phyloP scores from a whole-genome alignment of 2,888 invertebrate genomes.

The Euzophera pinguis region DNA sequence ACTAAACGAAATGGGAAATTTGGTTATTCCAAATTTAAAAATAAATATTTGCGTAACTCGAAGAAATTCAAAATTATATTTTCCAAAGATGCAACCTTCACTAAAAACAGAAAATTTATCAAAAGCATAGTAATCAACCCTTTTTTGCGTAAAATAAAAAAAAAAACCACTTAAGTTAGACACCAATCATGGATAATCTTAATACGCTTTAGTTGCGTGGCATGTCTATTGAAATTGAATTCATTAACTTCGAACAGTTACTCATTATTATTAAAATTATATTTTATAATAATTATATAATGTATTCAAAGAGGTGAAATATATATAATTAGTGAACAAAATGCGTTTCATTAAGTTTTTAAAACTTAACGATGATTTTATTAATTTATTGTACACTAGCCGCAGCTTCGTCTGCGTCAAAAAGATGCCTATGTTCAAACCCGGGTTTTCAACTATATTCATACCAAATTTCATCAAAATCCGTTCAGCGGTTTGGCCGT shows the following conservation, averaged over 20 bases:
- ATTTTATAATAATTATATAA: not conserved
- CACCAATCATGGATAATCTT: not conserved
- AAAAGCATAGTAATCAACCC: conserved; percentile 10
- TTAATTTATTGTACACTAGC: not conserved
- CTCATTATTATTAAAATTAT: conserved; percentile 19
- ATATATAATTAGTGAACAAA: not conserved
- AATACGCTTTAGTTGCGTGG: not conserved
- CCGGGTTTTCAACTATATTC: too few species aligned
- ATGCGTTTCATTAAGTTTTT: not conserved
- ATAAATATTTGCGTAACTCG: too few species aligned
- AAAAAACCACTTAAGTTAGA: conserved; percentile 13
- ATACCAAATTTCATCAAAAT: too few species aligned
- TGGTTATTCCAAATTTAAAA: too few species aligned
- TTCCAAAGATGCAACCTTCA: not conserved
- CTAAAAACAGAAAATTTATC: conserved; percentile 17
- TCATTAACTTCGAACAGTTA: conserved; percentile 20
- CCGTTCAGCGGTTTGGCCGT: too few species aligned
- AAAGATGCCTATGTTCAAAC: too few species aligned
- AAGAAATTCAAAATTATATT: too few species aligned
- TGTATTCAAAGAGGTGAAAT: not conserved
- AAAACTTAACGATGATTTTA: not conserved
- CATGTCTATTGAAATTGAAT: conserved; percentile 14
- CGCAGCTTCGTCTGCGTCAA: too few species aligned
- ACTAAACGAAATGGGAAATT: too few species aligned
- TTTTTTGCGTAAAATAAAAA: conserved; percentile 13